phyloP scores from a whole-genome alignment of 2,797 vertebrate species.

The Avahi laniger region DNA sequence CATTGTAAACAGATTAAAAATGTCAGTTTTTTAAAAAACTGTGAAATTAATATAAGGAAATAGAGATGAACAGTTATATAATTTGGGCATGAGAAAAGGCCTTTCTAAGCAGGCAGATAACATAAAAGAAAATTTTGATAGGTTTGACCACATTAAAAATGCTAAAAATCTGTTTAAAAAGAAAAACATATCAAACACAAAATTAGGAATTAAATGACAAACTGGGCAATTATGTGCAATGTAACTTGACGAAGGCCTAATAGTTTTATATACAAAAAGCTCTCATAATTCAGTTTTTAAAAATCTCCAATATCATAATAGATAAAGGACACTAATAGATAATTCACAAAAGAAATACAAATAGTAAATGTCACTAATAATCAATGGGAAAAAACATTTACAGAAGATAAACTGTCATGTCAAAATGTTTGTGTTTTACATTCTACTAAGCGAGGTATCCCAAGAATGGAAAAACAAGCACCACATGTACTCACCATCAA shows the following conservation, averaged over 20 bases:
- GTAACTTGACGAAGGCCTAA: background rate
- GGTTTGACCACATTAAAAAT: background rate
- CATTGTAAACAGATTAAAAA: background rate
- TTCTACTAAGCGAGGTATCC: too few relatives aligned
- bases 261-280: background rate
- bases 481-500: too few relatives aligned
- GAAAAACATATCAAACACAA: conserved; percentile 28
- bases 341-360: conserved; percentile 32
- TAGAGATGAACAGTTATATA: background rate
- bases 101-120: background rate
- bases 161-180: conserved; percentile 18
- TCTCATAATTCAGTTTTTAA: background rate
- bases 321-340: background rate
- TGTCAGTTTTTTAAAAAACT: background rate
- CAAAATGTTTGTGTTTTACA: conserved; percentile 15
- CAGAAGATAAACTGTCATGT: background rate
- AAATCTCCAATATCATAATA: background rate
- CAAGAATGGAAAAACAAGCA: too few relatives aligned
- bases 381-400: background rate
- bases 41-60: conserved; percentile 27
- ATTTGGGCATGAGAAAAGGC: background rate
- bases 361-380: background rate
- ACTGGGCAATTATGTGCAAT: background rate
- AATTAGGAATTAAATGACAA: conserved; percentile 52
- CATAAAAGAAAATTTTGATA: conserved; percentile 5